These are phyloP conservation scores for Synanthedon andrenaeformis DNA, from an alignment of 2,888 invertebrate genomes.

Conservation along the genomic window DNA sequence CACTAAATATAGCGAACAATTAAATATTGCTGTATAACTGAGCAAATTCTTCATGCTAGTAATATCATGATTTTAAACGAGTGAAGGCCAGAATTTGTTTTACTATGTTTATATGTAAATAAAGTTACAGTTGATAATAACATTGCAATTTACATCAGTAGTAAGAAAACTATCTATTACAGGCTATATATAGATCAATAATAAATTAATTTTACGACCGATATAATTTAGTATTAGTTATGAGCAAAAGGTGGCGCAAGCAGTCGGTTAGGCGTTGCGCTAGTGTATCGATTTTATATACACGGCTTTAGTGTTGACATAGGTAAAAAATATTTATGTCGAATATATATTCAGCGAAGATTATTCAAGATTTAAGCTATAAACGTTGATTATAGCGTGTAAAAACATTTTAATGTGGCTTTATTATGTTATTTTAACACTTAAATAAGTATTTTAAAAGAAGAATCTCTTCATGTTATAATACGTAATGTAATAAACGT, in stretches of 20 bases:
- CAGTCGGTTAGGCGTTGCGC: constrained; percentile 50
- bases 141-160: no score
- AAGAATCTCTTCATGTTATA: not conserved
- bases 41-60: no score
- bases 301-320: constrained; percentile 38
- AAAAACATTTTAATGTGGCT: no score
- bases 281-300: constrained; percentile 58
- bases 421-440: no score
- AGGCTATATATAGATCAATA: not conserved
- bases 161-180: not conserved
- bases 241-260: constrained; percentile 42
- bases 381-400: not conserved
- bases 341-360: not conserved
- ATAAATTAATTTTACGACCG: not conserved
- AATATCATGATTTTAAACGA: no score
- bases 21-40: no score
- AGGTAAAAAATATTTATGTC: constrained; percentile 26
- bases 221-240: not conserved
- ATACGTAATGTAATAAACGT: not conserved
- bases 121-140: no score
- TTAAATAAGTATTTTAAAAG: no score
- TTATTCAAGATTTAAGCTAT: not conserved
- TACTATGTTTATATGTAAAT: no score
- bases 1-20: no score
- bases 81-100: no score